Conservation (phyloP, 2,888 invertebrate genomes). For the Acanthoscelides obtectus region DNA sequence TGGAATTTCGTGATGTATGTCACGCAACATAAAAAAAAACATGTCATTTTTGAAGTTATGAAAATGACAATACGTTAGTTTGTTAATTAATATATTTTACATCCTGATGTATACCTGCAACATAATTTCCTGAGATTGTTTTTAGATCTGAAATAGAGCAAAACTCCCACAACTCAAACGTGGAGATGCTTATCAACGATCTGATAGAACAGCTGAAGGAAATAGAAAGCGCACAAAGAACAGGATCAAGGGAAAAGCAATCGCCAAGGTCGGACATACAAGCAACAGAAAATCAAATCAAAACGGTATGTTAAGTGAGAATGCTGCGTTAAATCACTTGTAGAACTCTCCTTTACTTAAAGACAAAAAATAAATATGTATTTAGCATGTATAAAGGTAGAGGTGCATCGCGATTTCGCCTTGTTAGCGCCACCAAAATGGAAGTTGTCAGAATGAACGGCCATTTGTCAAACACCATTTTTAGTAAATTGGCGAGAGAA, state of each 20-base stretch:
- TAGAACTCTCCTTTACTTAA: neutral
- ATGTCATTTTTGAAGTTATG: too few species aligned
- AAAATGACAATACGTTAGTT: too few species aligned
- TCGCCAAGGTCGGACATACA: constrained; percentile 55
- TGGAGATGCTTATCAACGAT: constrained; percentile 43
- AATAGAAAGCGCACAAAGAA: constrained; percentile 29
- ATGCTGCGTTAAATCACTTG: neutral
- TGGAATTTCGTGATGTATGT: too few species aligned
- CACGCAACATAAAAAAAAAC: too few species aligned
- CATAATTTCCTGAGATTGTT: too few species aligned
- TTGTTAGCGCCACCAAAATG: too few species aligned
- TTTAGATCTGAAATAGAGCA: constrained; percentile 11
- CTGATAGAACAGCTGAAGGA: constrained; percentile 42
- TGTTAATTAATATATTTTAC: too few species aligned
- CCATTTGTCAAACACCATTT: too few species aligned
- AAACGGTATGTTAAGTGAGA: constrained; percentile 48
- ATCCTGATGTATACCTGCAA: too few species aligned
- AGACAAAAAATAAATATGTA: too few species aligned
- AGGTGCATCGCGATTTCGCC: neutral
- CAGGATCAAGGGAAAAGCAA: constrained; percentile 16
- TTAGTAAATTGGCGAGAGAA: too few species aligned
- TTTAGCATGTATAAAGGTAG: neutral
- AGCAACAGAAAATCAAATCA: constrained; percentile 54
- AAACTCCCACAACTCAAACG: neutral
- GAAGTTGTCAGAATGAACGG: too few species aligned